These are phyloP conservation scores for Propithecus perrieri DNA, from an alignment of 2,797 vertebrate species.

Conservation along the genomic window DNA sequence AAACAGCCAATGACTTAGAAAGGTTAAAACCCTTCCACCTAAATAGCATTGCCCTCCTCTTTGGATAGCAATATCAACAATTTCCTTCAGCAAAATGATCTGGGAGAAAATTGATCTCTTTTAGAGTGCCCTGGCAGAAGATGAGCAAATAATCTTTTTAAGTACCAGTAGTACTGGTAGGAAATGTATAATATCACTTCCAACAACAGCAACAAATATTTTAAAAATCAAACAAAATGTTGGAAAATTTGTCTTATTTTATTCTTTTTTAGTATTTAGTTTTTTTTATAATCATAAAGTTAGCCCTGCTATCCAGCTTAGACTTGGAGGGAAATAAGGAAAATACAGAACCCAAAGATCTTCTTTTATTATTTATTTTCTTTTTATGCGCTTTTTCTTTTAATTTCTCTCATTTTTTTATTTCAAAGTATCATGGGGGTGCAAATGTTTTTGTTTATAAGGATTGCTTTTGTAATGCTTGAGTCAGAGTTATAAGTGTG, in stretches of 20 bases:
- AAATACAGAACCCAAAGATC: not conserved
- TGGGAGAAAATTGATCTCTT: constrained; percentile 27
- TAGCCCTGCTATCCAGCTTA: not conserved
- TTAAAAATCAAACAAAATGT: not conserved
- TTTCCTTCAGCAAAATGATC: not conserved
- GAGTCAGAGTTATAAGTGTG: no score
- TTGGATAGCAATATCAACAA: constrained; percentile 30
- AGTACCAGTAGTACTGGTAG: not conserved
- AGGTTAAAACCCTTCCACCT: not conserved
- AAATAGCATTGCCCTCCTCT: not conserved
- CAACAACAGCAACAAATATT: not conserved
- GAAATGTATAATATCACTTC: not conserved
- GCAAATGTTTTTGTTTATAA: no score
- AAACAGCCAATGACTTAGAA: not conserved
- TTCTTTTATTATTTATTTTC: not conserved
- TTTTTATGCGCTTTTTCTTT: no score
- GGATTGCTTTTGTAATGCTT: no score
- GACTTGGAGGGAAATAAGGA: not conserved
- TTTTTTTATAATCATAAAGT: not conserved
- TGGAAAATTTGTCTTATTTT: not conserved
- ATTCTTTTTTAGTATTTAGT: not conserved
- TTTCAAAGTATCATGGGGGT: no score
- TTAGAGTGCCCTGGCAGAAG: not conserved
- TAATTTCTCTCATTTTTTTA: no score
- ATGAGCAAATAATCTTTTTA: not conserved